Evolutionary conservation across 1,140 invertebrate genomes (phyloP), one percentile per base, ranked within the genome.

Genomic region (Drosophila bocqueti): DNA sequence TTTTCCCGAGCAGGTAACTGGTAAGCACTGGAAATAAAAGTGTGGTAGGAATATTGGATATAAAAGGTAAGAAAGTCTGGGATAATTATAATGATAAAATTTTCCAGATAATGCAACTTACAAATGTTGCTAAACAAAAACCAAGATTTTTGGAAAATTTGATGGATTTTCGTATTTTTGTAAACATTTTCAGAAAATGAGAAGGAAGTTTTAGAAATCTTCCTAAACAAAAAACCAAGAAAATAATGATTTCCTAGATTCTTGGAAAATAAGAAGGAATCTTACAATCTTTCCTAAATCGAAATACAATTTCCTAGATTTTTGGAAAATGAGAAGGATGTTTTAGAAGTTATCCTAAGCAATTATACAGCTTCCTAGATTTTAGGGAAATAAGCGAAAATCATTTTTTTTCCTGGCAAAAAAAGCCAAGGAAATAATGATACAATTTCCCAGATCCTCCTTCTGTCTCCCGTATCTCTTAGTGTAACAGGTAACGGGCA

Each of bases 401-500:
- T 26, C 8, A 9, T 1, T 0, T 9, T 31, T 31, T 10, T 31
- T 31, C 8, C 9, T 34, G 31, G 9, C 10, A 4, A 0, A 54
- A 36, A 18, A 34, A 34, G 13, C 10, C 0, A 36, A 34, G 1
- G 1, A 52, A 18, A 11, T n/a, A 49, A 11, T 11, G 4, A 11
- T 2, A 16, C 0, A 26, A 16, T 16, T 26, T 26, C 2, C 24
- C 0, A 16, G 1, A 26, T 24, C 1, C 1, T 8, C 3, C 1
- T 36, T 36, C 1, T 15, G 2, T 1, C 13, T 36, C 13, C 15
- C 21, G 3, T 65, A n/a, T 65, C 58, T 34, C 4, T 7, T 2
- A 24, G 63, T 66, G 79, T 69, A 76, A 57, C 61, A 67, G 79
- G 73, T 81, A 81, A 67, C 72, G 31, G 67, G 67, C 43, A 18